Evolutionary conservation across 30 jellyfish, hydroid and myxozoan genomes (phyloP).

Genomic region (Sanderia malayensis): DNA sequence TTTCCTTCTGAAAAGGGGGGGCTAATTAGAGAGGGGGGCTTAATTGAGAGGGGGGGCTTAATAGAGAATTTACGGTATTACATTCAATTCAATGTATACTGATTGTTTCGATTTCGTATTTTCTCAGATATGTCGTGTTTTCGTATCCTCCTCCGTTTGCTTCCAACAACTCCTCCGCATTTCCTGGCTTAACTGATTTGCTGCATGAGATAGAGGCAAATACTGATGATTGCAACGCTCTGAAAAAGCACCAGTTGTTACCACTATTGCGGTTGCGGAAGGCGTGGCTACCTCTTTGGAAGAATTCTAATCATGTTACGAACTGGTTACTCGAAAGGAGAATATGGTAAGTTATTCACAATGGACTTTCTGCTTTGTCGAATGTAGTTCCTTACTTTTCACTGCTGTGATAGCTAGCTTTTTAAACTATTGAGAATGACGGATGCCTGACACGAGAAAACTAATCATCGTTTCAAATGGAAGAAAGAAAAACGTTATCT

Average conservation of each 20-base stretch:
- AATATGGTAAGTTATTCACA: neutral
- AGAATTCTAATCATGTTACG: neutral
- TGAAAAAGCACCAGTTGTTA: constrained; percentile 50
- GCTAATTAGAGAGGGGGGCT: too few species aligned
- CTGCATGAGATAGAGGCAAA: constrained; percentile 30
- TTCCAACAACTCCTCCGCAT: constrained; percentile 56
- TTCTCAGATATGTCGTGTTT: neutral
- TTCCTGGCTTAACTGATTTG: constrained; percentile 72
- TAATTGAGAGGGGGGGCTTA: too few species aligned
- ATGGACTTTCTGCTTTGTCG: too few species aligned
- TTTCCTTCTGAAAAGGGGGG: too few species aligned
- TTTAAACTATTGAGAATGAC: too few species aligned
- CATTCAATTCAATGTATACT: too few species aligned
- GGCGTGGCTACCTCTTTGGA: constrained; percentile 38
- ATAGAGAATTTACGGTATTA: too few species aligned
- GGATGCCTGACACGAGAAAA: too few species aligned
- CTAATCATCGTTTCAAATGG: too few species aligned
- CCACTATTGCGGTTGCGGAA: constrained; percentile 28
- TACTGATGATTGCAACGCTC: constrained; percentile 27
- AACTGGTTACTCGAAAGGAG: neutral
- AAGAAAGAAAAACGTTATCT: too few species aligned
- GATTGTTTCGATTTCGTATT: neutral
- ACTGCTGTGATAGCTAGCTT: too few species aligned
- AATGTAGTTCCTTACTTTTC: too few species aligned
- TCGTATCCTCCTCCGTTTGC: neutral